phyloP scores from a whole-genome alignment of 2,113 vertebrate species.

The Plestiodon gilberti region DNA sequence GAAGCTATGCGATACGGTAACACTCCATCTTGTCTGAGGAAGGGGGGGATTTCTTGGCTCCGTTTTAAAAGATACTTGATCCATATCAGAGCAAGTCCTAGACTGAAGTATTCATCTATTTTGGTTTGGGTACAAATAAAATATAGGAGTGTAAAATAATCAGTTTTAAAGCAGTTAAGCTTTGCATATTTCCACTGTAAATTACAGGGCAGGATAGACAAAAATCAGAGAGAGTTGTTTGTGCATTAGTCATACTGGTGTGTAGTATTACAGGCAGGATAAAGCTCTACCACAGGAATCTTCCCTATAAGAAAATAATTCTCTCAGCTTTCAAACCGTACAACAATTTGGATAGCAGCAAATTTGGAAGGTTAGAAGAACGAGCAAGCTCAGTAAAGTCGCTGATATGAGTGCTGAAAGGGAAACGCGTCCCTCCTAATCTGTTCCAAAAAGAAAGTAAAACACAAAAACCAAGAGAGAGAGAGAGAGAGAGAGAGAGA shows the following conservation, averaged over 20 bases:
- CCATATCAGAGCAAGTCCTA: not conserved
- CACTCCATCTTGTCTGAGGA: not conserved
- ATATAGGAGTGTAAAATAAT: not conserved
- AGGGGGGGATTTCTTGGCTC: not conserved
- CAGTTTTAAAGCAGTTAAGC: not conserved
- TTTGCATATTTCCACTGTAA: not conserved
- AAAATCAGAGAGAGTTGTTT: not conserved
- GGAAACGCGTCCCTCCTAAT: slow-evolving; percentile 11
- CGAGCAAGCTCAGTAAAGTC: slow-evolving; percentile 36
- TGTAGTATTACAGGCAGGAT: not conserved
- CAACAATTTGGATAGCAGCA: slow-evolving; percentile 22
- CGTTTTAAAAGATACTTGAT: not conserved
- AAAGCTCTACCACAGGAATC: slow-evolving; percentile 1
- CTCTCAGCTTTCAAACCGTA: not conserved
- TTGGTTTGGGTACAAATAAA: not conserved
- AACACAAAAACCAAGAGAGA: not conserved
- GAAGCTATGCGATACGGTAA: not conserved
- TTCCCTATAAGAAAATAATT: slow-evolving; percentile 7
- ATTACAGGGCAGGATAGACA: not conserved
- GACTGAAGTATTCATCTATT: slow-evolving; percentile 21
- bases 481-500: not conserved
- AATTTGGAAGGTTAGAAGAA: slow-evolving; percentile 43
- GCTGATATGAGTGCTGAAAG: slow-evolving; percentile 40
- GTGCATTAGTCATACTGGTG: not conserved
- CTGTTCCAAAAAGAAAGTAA: not conserved